Percentiles rank a stretch among this genome's conserved stretches.
These are phyloP conservation scores for Sialia sialis DNA, from an alignment of 2,113 vertebrate species.

Conservation along the genomic window DNA sequence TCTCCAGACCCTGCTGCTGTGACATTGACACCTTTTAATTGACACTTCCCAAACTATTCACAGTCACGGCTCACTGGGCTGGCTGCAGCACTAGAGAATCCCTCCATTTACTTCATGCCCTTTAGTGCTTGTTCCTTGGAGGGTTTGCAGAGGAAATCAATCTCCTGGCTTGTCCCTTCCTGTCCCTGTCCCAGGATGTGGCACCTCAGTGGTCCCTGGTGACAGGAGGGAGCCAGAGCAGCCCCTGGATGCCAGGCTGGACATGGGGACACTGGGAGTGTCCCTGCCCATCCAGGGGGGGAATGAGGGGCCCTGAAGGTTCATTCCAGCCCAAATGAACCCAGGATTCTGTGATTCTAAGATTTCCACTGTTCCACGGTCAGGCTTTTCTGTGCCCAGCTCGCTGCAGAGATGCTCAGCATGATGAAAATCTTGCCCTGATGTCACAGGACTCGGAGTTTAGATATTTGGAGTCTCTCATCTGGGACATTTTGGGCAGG, in stretches of 20 bases:
- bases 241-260: not conserved
- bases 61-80: not conserved
- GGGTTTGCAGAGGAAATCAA: not conserved
- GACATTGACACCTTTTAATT: not conserved
- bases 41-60: not conserved
- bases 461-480: not conserved
- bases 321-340: not conserved
- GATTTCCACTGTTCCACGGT: not conserved
- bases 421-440: not conserved
- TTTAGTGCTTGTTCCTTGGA: too few relatives aligned
- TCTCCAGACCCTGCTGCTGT: not conserved
- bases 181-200: too few relatives aligned
- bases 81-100: not conserved
- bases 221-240: not conserved
- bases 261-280: not conserved
- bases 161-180: not conserved
- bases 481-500: not conserved
- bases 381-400: not conserved
- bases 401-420: not conserved
- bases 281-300: not conserved
- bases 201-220: fast-evolving
- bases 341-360: not conserved
- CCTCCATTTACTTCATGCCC: not conserved
- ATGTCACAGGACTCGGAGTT: not conserved
- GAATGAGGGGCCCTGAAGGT: not conserved